These are phyloP conservation scores for Pinctada fucata DNA, from an alignment of 2,888 invertebrate species.

Conservation along the genomic window DNA sequence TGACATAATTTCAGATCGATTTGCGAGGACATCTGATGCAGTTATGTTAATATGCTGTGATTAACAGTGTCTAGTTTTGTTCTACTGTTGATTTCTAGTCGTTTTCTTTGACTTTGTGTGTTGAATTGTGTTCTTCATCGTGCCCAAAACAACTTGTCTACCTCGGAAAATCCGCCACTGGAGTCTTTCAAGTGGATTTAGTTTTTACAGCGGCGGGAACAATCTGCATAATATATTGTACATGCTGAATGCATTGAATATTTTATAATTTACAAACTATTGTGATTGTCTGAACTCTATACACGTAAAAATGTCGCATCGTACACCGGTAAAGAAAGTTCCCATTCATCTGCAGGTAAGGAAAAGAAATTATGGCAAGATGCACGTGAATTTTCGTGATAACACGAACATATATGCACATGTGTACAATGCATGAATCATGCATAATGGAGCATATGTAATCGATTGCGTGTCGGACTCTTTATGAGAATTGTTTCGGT, in stretches of 20 bases:
- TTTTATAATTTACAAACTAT: no score
- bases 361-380: background rate
- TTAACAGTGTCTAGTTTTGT: background rate
- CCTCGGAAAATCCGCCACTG: background rate
- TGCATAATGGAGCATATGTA: no score
- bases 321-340: constrained; percentile 88
- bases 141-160: background rate
- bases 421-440: no score
- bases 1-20: background rate
- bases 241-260: no score
- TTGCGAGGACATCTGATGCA: background rate
- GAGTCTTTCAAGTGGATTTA: background rate
- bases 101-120: background rate
- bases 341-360: constrained; percentile 85
- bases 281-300: no score
- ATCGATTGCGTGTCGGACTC: no score
- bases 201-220: no score
- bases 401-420: no score
- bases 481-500: no score
- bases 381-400: background rate
- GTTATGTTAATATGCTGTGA: constrained; percentile 1
- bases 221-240: no score
- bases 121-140: background rate
- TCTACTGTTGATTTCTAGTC: background rate
- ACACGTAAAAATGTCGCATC: constrained; percentile 41